Conservation (phyloP, 2,113 vertebrate species). For the Stigmatopora argus region DNA sequence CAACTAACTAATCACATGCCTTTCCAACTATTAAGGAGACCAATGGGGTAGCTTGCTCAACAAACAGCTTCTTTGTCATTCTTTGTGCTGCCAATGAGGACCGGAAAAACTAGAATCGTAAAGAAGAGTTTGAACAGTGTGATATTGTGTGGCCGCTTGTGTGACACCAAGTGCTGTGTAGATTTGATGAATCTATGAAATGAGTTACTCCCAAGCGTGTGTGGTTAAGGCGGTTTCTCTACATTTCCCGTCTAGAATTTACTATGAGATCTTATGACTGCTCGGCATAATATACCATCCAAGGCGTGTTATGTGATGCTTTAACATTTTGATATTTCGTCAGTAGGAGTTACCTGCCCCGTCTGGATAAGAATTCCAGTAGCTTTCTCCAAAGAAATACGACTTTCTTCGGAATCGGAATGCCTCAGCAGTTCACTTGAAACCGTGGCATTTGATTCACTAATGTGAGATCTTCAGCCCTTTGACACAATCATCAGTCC, state of each 20-base stretch:
- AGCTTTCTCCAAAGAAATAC: neutral
- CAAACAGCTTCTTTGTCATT: constrained; percentile 40
- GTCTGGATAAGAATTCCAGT: constrained; percentile 5
- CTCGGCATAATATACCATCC: constrained; percentile 4
- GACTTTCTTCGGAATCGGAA: constrained; percentile 2
- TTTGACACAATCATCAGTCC: neutral
- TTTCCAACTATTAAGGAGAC: constrained; percentile 13
- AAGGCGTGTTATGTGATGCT: neutral
- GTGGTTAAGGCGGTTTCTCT: neutral
- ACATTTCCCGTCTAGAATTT: constrained; percentile 4
- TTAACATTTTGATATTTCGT: constrained; percentile 6
- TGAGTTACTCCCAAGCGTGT: constrained; percentile 9
- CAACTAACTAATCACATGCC: constrained; percentile 42
- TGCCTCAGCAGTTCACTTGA: neutral
- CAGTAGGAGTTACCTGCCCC: constrained; percentile 7
- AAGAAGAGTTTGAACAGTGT: constrained; percentile 29
- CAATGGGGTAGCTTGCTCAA: constrained; percentile 30
- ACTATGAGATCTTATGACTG: constrained; percentile 16
- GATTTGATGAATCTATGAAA: constrained; percentile 10
- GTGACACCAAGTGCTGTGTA: constrained; percentile 20
- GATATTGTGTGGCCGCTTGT: neutral
- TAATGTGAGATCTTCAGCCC: constrained; percentile 16
- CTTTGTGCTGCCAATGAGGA: constrained; percentile 23
- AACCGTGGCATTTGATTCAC: constrained; percentile 2
- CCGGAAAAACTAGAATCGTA: constrained; percentile 48